A percentile compares a stretch with the other conserved stretches of the same genome.
phyloP scores from a whole-genome alignment of 2,797 vertebrate genomes.

The Bovichtus variegatus region DNA sequence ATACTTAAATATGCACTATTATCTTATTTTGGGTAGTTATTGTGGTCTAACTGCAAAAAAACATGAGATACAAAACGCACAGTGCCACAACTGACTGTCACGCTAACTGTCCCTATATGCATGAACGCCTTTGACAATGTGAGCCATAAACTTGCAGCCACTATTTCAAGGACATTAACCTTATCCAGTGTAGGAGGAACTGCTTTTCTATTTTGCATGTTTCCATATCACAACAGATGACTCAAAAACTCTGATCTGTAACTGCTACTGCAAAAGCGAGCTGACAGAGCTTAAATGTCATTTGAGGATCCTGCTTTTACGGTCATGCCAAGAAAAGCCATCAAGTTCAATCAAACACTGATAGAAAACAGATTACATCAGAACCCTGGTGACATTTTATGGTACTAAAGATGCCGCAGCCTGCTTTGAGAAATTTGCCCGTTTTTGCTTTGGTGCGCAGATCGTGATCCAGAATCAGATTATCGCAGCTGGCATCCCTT shows the following conservation, averaged over 20 bases:
- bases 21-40: constrained; percentile 29
- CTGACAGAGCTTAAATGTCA: constrained; percentile 44
- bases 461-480: constrained; percentile 63
- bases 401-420: constrained; percentile 39
- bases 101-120: constrained; percentile 12
- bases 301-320: constrained; percentile 40
- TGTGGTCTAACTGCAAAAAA: constrained; percentile 39
- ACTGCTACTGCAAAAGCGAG: constrained; percentile 22
- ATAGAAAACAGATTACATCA: constrained; percentile 70
- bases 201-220: constrained; percentile 6
- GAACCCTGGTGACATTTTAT: constrained; percentile 48
- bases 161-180: background rate
- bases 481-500: constrained; percentile 54
- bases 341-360: constrained; percentile 60
- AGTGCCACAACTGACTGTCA: constrained; percentile 20
- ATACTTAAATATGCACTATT: constrained; percentile 31
- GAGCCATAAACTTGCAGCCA: constrained; percentile 6
- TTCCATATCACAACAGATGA: constrained; percentile 27
- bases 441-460: constrained; percentile 43
- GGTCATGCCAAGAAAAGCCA: constrained; percentile 58
- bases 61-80: constrained; percentile 26
- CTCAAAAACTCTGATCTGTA: constrained; percentile 19
- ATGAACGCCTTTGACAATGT: constrained; percentile 14
- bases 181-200: background rate
- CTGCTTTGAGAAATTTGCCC: constrained; percentile 49